A percentile compares a stretch with the other conserved stretches of the same genome.
Conservation (phyloP, 2,797 vertebrate species). For the Babyrousa celebensis region DNA sequence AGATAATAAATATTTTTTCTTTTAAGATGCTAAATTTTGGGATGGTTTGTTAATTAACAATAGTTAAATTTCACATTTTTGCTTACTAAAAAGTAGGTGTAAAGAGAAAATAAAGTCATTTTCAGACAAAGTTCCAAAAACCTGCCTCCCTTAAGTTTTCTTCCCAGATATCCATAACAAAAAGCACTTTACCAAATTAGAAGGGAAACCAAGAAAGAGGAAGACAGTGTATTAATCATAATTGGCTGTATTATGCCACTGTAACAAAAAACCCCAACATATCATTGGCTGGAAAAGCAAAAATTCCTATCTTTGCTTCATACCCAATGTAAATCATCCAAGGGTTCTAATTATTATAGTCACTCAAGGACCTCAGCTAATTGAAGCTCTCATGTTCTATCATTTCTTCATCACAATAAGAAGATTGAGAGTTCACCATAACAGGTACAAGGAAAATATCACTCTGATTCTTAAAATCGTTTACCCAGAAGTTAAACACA, state of each 20-base stretch:
- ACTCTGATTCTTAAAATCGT: neutral
- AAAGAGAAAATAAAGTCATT: neutral
- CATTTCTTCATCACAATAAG: neutral
- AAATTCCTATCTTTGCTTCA: neutral
- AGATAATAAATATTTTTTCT: neutral
- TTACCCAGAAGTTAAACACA: neutral
- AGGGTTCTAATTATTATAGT: neutral
- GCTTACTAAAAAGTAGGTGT: neutral
- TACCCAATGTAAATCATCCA: neutral
- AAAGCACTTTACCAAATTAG: neutral
- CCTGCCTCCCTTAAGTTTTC: neutral
- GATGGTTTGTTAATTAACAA: neutral
- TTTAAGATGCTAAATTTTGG: neutral
- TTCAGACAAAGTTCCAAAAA: slow-evolving; percentile 6
- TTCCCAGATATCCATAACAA: neutral
- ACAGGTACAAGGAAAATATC: neutral
- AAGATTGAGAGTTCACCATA: neutral
- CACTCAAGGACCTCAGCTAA: neutral
- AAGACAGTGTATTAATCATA: neutral
- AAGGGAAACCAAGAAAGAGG: neutral
- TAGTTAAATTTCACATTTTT: neutral
- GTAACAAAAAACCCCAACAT: neutral
- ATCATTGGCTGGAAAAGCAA: neutral
- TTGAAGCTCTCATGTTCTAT: neutral
- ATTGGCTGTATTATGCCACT: neutral